Evolutionary conservation across 2,797 vertebrate species (phyloP), one percentile per base, ranked within the genome.

Genomic region (Taeniopygia guttata): DNA sequence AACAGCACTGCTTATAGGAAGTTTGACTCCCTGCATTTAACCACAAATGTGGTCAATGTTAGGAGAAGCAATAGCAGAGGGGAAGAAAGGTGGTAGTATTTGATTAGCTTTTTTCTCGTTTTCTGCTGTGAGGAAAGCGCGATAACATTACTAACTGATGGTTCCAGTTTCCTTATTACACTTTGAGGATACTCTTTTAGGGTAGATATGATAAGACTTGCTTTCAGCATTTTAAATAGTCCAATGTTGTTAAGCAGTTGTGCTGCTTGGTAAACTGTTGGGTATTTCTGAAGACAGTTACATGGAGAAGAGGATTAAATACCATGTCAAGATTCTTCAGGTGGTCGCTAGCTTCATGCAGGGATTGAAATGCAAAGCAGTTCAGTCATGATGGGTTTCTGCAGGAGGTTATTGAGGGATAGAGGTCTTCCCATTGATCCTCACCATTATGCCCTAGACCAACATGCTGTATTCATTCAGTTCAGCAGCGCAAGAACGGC

Each of bases 11-110:
- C 87, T 84, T 74, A 73, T 94, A 93, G 96, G 96, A 97, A 97
- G 96, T 89, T 89, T 79, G 90, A 55, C 83, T 94, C 95, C 91
- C 72, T 94, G 74, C 72, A 70, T 84, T 84, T 94, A 96, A 97
- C 96, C 96, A 83, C 96, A 94, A 94, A 77, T 96, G 96, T 66
- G 96, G 96, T 95, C 89, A 89, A 25, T 80, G 80, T 77, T 89
- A 55, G 83, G 85, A 88, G 93, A 92, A 74, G 89, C 87, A 94
- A 27, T 76, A 84, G 66, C 1, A 1, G 83, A 89, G 87, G 58
- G 85, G 91, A 97, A 94, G 90, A 96, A 96, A 96, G 89, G 95
- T 96, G 95, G 91, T 96, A 16, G 54, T 56, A 42, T 70, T 94
- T 94, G 93, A 94, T 96, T 96, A 94, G 49, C 48, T 74, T 80